A percentile compares a stretch with the other conserved stretches of the same genome.
Evolutionary conservation across 2,113 vertebrate genomes (phyloP).

Genomic region (Colinus virginianus): DNA sequence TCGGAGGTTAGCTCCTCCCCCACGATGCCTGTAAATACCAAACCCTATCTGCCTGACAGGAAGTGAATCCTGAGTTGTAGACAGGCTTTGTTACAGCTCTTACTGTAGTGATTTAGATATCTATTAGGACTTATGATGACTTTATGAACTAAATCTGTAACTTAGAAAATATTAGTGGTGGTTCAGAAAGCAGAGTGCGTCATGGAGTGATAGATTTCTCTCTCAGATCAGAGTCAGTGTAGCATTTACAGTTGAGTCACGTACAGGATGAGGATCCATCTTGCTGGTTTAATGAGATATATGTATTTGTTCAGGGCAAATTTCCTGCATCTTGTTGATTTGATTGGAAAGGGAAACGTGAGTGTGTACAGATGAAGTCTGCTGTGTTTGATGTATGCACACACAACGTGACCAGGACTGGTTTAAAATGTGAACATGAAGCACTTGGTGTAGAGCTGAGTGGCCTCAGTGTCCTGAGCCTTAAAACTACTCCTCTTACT

Average conservation of each 20-base stretch:
- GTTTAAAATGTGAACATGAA: background rate
- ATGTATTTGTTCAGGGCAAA: background rate
- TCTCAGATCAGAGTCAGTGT: background rate
- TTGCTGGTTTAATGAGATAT: background rate
- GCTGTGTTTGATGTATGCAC: background rate
- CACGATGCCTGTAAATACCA: background rate
- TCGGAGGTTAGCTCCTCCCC: background rate
- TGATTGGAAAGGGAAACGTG: background rate
- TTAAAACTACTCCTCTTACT: background rate
- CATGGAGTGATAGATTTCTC: background rate
- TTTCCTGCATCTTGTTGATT: background rate
- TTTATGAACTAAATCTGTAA: background rate
- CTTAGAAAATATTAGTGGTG: background rate
- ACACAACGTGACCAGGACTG: background rate
- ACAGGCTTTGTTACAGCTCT: background rate
- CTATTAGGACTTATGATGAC: rapidly evolving
- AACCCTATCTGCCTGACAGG: background rate
- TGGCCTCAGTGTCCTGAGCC: background rate
- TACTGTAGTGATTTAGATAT: background rate
- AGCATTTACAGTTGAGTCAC: background rate
- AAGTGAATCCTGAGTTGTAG: background rate
- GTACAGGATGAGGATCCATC: background rate
- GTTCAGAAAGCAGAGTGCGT: background rate
- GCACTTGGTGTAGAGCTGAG: background rate
- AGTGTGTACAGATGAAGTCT: background rate